These are phyloP conservation scores for Characodon lateralis DNA, from an alignment of 2,797 vertebrate genomes.

Conservation along the genomic window DNA sequence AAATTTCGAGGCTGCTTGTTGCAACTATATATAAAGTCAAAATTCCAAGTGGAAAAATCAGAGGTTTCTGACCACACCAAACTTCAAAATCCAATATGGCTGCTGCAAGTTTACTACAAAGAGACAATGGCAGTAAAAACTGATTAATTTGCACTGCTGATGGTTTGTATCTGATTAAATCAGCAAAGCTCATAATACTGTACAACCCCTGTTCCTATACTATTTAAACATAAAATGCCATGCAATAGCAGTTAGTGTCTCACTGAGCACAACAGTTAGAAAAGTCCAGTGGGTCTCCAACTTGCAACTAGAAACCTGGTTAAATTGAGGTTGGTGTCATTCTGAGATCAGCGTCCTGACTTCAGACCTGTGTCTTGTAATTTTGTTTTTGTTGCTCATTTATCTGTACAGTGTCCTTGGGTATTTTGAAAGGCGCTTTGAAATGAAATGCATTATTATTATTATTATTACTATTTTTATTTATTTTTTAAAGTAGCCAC, in stretches of 20 bases:
- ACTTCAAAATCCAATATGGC: neutral
- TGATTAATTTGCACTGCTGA: neutral
- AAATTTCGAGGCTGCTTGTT: neutral
- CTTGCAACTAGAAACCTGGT: too few relatives aligned
- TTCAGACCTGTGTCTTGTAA: neutral
- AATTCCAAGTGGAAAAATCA: neutral
- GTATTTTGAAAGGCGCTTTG: too few relatives aligned
- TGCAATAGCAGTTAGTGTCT: neutral
- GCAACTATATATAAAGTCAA: neutral
- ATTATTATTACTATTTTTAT: too few relatives aligned
- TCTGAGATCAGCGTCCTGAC: neutral
- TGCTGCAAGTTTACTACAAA: neutral
- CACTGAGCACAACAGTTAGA: neutral
- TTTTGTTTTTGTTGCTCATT: too few relatives aligned
- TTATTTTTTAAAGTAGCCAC: too few relatives aligned
- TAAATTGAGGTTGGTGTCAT: neutral
- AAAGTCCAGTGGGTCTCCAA: too few relatives aligned
- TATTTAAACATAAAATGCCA: neutral
- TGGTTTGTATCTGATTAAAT: neutral
- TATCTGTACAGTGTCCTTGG: too few relatives aligned
- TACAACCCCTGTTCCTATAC: neutral
- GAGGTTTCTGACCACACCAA: neutral
- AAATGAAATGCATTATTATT: too few relatives aligned
- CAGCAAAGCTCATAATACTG: neutral
- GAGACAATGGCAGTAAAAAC: neutral